Base-by-base conservation (phyloP, 2,888 invertebrate species). In the Trissolcus brochymenae region DNA sequence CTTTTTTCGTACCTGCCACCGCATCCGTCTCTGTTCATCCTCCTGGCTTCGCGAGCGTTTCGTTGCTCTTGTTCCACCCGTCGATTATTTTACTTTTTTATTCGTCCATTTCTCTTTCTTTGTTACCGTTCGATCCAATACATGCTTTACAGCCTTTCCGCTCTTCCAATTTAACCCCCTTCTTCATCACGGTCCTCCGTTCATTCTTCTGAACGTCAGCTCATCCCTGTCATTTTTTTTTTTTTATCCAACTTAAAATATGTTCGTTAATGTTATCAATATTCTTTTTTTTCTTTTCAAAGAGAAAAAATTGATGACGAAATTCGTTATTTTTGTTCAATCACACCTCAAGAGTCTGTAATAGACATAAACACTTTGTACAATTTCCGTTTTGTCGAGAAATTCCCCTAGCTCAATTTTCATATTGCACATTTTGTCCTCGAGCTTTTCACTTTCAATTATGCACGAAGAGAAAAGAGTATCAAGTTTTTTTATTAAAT, bases 81-180 rank as follows among this genome's bases (percentile, higher is more conserved):
- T 70, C 73, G 76, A 80, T 76, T 79, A 77, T 78, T 79, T 78
- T 75, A 73, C 73, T 76, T 77, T 77, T 79, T 74, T 74, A 77
- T 72, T 71, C 67, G 68, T 61, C 70, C 70, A 72, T 72, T 73
- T 70, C 72, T 76, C 76, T 76, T 77, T 70, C 79, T 76, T 76
- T 80, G 74, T 74, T 74, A 71, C 75, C 64, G 64, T 41, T 59
- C 68, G 66, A 43, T 41, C 56, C 61, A 76, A 78, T 78, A 73
- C 67, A 67, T 59, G 71, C 54, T 62, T 59, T 21, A 40, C 40
- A 59, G 51, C 25, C 54, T 68, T 61, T 71, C 56, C 35, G 55
- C 55, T 65, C 65, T 55, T 64, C 35, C 65, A 55, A 55, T 51
- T 51, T 3, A 6, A 43, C 35, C 53, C 49, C 17, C 64, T 40